phyloP scores from a whole-genome alignment of 1,140 invertebrate genomes.

The Nixonia krombeini region DNA sequence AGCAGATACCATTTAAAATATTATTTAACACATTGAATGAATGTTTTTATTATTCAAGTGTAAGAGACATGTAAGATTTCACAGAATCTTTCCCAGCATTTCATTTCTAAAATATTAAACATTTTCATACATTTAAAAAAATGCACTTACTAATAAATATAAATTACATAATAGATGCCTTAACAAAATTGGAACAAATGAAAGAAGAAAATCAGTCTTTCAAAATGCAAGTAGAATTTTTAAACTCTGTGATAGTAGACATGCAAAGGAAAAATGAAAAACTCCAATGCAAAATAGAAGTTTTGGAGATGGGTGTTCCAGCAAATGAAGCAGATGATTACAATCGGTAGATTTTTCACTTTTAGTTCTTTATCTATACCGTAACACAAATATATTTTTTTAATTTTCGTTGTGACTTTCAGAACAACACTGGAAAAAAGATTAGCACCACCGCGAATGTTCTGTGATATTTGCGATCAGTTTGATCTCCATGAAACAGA shows the following conservation, averaged over 20 bases:
- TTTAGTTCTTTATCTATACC: constrained; percentile 30
- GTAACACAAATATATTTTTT: constrained; percentile 19
- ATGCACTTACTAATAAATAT: too few species aligned
- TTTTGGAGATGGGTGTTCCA: constrained; percentile 81
- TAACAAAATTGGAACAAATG: constrained; percentile 54
- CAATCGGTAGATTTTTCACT: constrained; percentile 15
- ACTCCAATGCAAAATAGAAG: constrained; percentile 82
- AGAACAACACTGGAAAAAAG: constrained; percentile 65
- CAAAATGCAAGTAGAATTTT: constrained; percentile 88
- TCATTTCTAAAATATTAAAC: too few species aligned
- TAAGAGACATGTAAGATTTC: too few species aligned
- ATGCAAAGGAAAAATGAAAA: constrained; percentile 94
- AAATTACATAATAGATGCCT: too few species aligned
- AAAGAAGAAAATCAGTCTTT: constrained; percentile 78
- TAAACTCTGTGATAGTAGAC: constrained; percentile 97
- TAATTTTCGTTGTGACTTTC: not conserved
- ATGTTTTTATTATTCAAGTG: too few species aligned
- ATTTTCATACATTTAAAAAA: too few species aligned
- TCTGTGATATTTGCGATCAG: constrained; percentile 97
- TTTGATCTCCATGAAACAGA: constrained; percentile 98
- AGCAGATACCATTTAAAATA: not conserved
- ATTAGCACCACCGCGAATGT: constrained; percentile 82
- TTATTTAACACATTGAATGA: not conserved
- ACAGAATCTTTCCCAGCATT: too few species aligned
- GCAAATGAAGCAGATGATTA: constrained; percentile 75